Evolutionary conservation across 2,888 invertebrate genomes (phyloP), one percentile per base, ranked within the genome.

Genomic region (Cloeon dipterum): DNA sequence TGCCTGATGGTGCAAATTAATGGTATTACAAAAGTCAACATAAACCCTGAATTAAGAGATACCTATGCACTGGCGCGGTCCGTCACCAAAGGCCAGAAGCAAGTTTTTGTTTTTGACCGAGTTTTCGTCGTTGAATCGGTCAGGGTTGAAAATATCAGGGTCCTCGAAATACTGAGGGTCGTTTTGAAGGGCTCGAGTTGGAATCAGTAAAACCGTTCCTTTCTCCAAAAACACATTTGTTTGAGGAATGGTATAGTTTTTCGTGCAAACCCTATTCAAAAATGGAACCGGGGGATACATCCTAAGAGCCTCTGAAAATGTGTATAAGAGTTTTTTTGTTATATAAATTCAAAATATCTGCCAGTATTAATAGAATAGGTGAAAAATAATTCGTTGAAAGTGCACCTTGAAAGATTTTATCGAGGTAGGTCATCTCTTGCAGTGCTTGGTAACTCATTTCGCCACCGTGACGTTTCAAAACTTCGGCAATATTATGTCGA

Each of bases 31-130:
- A n/a, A n/a, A n/a, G n/a, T n/a, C 40, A 40, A 21, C 26, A 32
- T 38, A 25, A 13, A n/a, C n/a, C n/a, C n/a, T n/a, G n/a, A n/a
- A n/a, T n/a, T n/a, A 18, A 36, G 36, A 43, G 41, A 47, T 52
- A 65, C 66, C 66, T 43, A 67, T 63, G 45, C 66, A 67, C 42
- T 56, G 59, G 39, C 66, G 54, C 11, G 66, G 66, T 3, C 66
- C 66, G 42, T 63, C 61, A 10, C 66, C 66, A 46, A 67, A 67
- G 2, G 66, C 63, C 39, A 66, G 52, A 49, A 58, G 66, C 4
- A 60, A 56, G 42, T 56, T 60, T 20, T 61, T 59, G 42, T 55
- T 56, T 17, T 61, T 53, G n/a, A 49, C 48, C 42, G 53, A 57
- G 38, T 58, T 59, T 39, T 58, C 56, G 16, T 61, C 59, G 34